Evolutionary conservation across 53 echinoderm and acorn worm genomes (phyloP).

Genomic region (Henricia sp.): DNA sequence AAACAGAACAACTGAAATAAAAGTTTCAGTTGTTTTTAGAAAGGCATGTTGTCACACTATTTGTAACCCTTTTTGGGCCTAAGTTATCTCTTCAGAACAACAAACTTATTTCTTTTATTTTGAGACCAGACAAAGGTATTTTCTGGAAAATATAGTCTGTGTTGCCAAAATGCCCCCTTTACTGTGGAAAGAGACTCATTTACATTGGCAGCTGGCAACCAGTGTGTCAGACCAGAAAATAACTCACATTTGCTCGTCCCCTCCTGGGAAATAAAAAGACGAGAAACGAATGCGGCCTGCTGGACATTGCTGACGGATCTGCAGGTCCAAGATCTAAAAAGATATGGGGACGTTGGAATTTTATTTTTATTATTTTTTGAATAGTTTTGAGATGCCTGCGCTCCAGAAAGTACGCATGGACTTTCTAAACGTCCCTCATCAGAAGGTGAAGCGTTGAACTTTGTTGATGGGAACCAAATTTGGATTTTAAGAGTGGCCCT

Average conservation of each 20-base stretch:
- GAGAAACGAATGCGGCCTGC: slow-evolving; percentile 41
- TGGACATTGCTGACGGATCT: neutral
- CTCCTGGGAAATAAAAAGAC: neutral
- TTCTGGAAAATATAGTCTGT: too few species aligned
- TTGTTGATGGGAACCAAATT: neutral
- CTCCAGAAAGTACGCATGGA: neutral
- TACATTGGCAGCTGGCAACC: slow-evolving; percentile 1
- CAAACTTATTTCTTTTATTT: too few species aligned
- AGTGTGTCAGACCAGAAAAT: neutral
- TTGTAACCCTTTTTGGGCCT: too few species aligned
- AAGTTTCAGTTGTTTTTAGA: too few species aligned
- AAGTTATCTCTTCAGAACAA: too few species aligned
- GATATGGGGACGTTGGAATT: slow-evolving; percentile 23
- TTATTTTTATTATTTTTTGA: slow-evolving; percentile 31
- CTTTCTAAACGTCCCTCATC: neutral
- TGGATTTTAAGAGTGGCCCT: too few species aligned
- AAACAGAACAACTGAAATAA: too few species aligned
- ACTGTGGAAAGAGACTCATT: too few species aligned
- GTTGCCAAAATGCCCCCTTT: too few species aligned
- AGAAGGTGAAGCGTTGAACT: slow-evolving; percentile 4
- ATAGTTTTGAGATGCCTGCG: slow-evolving; percentile 21
- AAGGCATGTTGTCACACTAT: too few species aligned
- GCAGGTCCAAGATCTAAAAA: neutral
- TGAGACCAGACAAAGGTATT: too few species aligned
- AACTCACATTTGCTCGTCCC: neutral